Conservation (phyloP, 1,140 invertebrate genomes). For the Cydia splendana region DNA sequence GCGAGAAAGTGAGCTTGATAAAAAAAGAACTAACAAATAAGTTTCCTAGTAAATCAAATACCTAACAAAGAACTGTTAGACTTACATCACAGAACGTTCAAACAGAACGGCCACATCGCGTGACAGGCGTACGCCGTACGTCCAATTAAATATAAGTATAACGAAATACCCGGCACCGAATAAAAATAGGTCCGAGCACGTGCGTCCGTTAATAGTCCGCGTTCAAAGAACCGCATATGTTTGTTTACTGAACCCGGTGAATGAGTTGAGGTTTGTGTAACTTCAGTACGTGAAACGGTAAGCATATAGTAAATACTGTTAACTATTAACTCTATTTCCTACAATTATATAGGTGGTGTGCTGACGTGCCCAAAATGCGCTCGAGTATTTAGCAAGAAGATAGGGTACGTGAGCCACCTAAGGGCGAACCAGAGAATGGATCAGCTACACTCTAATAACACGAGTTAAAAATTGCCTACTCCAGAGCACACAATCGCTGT, state of each 20-base stretch:
- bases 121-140: background rate
- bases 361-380: too few species aligned
- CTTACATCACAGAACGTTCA: background rate
- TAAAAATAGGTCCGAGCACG: slow-evolving; percentile 22
- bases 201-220: slow-evolving; percentile 10
- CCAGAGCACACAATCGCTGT: too few species aligned
- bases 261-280: slow-evolving; percentile 15
- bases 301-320: background rate
- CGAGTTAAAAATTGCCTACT: too few species aligned
- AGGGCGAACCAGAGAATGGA: too few species aligned
- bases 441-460: too few species aligned
- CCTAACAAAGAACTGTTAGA: background rate
- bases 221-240: slow-evolving; percentile 26
- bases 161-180: slow-evolving; percentile 7
- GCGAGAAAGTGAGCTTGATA: too few species aligned
- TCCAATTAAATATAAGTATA: background rate
- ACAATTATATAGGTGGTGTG: too few species aligned
- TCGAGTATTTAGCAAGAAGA: too few species aligned
- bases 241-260: slow-evolving; percentile 28
- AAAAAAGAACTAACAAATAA: too few species aligned
- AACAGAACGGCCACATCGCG: background rate
- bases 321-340: too few species aligned
- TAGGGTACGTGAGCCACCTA: too few species aligned
- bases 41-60: background rate
- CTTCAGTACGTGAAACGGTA: background rate